Evolutionary conservation across 2,113 vertebrate genomes (phyloP), one percentile per base, ranked within the genome.

Genomic region (Nycticorax nycticorax): DNA sequence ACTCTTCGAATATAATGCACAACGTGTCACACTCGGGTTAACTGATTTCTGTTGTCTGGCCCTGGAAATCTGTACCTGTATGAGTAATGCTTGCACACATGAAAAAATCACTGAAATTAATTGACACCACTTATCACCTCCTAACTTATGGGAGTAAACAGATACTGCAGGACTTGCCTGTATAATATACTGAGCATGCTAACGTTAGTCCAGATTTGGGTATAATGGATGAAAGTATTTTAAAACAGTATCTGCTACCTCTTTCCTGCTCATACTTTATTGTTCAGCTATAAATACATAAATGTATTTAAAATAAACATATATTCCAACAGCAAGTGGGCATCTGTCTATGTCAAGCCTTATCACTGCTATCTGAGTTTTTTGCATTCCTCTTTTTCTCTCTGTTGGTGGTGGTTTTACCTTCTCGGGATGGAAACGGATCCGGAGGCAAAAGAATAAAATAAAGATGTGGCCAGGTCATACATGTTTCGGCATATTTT

Each of bases 401-500:
- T 84, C 60, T 43, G 8, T 39, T 69, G 21, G 14, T 89, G 74
- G 37, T 96, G 28, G 18, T 87, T 96, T 93, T 76, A 62, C 81
- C 67, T 96, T 93, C 53, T 93, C 43, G 64, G 50, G 69, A 87
- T 35, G 13, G n/a, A 91, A 85, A 33, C 73, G 39, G 15, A 78
- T 85, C 37, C 2, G 3, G 53, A 91, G 77, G 66, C 78, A 89
- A 88, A 89, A 87, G 33, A 96, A 87, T 48, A 69, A 94, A 85
- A 79, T 53, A 76, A 94, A 85, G 73, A 78, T 47, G 56, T 82
- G 69, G 75, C 69, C 89, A 93, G 87, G 68, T 94, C 62, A 9
- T 68, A 59, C 48, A 32, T 33, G 69, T 91, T 96, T 86, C 79
- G 63, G 41, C 43, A 18, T 92, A 91, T 92, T 96, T 94, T 72